Base-by-base conservation (phyloP, 2,888 invertebrate species). In the Pristionchus exspectatus region DNA sequence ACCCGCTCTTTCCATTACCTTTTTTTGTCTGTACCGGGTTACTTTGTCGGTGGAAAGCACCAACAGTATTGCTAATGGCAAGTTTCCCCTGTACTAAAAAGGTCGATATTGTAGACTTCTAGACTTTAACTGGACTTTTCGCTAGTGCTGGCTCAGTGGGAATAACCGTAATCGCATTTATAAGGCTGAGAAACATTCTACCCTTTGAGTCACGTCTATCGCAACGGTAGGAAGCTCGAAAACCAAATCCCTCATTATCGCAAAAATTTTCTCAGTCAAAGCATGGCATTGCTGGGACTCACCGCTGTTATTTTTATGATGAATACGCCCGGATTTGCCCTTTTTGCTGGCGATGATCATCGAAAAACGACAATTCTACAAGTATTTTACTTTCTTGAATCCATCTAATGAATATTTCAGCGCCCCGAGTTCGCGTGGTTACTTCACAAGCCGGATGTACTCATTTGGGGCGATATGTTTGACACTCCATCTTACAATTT, bases 381-480 rank as follows among this genome's bases (percentile, higher is more conserved):
- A 69, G n/a, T n/a, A n/a, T n/a, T n/a, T n/a, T n/a, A n/a, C n/a
- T n/a, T n/a, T n/a, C n/a, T n/a, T n/a, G n/a, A n/a, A n/a, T n/a
- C n/a, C n/a, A n/a, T n/a, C n/a, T 21, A 30, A 44, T 38, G 24
- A 24, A 24, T 2, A 7, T 24, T 77, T 21, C 24, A 77, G 77
- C 14, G 77, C 1, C 2, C 77, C 44, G 77, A 77, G 44, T 77
- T 77, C 24, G n/a, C 77, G 9, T 77, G 77, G 77, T 21, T 77
- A 10, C 38, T 24, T 24, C 9, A 44, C 2, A 77, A 77, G 21
- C 44, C 77, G 5, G 77, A 44, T 10, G 77, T 44, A 2, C 44
- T 77, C 10, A n/a, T 77, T 44, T 77, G 77, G 77, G 77, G 77
- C 16, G 77, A 77, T 9, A 38, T 77, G 38, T 77, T 77, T 12